A percentile compares a stretch with the other conserved stretches of the same genome.
phyloP scores from a whole-genome alignment of 2,113 vertebrate genomes.

The Apistogramma diplotaenia region DNA sequence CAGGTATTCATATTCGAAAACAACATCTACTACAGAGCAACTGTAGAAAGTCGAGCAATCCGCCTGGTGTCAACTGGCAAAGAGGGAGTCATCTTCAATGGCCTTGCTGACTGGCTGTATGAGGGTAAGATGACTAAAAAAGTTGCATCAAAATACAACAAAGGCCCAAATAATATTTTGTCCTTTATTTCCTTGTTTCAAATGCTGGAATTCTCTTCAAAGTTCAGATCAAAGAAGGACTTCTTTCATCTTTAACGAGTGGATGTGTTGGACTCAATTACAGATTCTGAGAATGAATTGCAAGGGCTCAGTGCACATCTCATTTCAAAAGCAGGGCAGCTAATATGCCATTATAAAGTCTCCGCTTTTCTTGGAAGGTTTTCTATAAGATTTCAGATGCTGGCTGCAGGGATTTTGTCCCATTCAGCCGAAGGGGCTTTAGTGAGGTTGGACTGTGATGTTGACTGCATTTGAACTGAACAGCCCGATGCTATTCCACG shows the following conservation, averaged over 20 bases:
- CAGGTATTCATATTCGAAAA: conserved; percentile 99
- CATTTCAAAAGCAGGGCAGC: background rate
- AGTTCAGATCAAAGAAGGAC: background rate
- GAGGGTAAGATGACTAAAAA: conserved; percentile 80
- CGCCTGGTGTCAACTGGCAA: conserved; percentile 93
- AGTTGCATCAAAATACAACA: background rate
- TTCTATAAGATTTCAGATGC: background rate
- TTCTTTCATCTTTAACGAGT: background rate
- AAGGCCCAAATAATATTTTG: background rate
- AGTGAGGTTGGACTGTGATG: background rate
- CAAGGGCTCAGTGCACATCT: background rate
- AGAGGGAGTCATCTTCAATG: conserved; percentile 92
- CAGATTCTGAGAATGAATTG: background rate
- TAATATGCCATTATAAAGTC: background rate
- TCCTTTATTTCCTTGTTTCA: background rate
- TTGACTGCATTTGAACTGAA: background rate
- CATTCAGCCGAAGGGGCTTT: background rate
- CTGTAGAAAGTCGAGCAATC: conserved; percentile 86
- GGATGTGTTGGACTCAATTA: background rate
- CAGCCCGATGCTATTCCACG: background rate
- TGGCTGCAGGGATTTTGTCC: background rate
- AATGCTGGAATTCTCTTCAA: background rate
- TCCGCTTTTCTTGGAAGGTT: background rate
- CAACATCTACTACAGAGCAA: conserved; percentile 95
- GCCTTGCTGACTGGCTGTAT: conserved; percentile 96